Conservation (phyloP, 2,113 vertebrate species). For the Lipotes vexillifer region DNA sequence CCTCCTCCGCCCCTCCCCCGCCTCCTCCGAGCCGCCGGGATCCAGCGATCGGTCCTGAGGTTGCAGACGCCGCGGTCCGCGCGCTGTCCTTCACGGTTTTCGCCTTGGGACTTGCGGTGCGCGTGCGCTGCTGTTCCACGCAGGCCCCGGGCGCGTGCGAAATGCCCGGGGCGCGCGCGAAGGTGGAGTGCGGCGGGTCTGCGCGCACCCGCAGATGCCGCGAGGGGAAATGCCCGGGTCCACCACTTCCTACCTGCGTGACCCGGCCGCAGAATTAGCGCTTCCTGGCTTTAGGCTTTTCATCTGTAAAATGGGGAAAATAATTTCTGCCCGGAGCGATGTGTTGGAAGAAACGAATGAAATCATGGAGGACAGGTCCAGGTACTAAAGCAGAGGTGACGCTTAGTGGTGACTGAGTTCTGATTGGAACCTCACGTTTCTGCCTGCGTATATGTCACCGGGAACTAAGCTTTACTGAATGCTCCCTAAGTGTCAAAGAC, state of each 20-base stretch:
- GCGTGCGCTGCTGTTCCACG: background rate
- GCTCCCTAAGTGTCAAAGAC: background rate
- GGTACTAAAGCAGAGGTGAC: background rate
- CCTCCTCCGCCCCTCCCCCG: slow-evolving; percentile 70
- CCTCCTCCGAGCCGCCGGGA: slow-evolving; percentile 40
- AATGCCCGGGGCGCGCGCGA: fast-evolving
- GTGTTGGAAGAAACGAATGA: background rate
- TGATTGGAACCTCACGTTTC: background rate
- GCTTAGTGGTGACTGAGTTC: background rate
- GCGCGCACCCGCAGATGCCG: background rate
- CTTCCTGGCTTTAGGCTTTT: background rate
- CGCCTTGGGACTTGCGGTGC: background rate
- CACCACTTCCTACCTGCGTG: background rate
- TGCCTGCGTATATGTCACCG: background rate
- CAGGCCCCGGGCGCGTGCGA: background rate
- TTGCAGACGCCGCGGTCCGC: background rate
- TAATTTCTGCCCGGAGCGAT: background rate
- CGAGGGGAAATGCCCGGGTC: no score
- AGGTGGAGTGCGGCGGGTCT: no score
- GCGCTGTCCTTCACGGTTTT: background rate
- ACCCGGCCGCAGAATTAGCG: background rate
- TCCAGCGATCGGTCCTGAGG: background rate
- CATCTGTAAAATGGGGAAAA: background rate
- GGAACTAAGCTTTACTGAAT: background rate
- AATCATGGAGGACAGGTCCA: background rate